Evolutionary conservation across 2,888 invertebrate genomes (phyloP), one percentile per base, ranked within the genome.

Genomic region (Nipponacmea schrenckii): DNA sequence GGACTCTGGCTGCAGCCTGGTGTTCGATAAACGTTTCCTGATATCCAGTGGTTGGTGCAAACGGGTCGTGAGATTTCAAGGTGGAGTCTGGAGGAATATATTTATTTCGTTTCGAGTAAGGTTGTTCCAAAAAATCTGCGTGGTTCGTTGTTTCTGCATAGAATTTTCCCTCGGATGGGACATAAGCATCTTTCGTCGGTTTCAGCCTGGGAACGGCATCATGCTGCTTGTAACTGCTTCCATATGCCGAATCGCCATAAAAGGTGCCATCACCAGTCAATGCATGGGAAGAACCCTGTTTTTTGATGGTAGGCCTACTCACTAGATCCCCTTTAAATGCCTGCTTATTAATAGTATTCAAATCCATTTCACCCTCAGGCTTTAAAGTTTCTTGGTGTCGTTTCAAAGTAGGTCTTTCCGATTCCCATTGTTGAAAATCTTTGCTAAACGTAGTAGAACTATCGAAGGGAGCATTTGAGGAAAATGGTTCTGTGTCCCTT

Each of bases 41-140:
- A 77, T 88, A 86, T 62, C 82, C 83, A 17, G 87, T 87, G 39
- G 70, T 65, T 39, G 74, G 83, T 62, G 81, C 79, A 66, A 87
- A 85, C n/a, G 86, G 86, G 31, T 74, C 79, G 24, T 79, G 79
- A 17, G 84, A 82, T 64, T 72, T 69, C 26, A 75, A 67, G 15
- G 80, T 77, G 3, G 72, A 39, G 27, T 81, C 79, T 31, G 71
- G 74, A 2, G 86, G 86, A 72, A 79, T 83, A 73, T 81, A 77
- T 62, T 77, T 79, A 64, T 75, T 65, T 44, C 83, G 73, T 20
- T 73, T 75, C 3, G 76, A 68, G 62, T 68, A 70, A 14, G 71
- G 72, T 64, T 84, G 77, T 24, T 67, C 63, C 24, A 69, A 68
- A 74, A 78, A 87, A 71, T 87, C 85, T 24, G 71, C 63, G n/a